phyloP scores from a whole-genome alignment of 2,113 vertebrate genomes.

The Carassius gibelio region DNA sequence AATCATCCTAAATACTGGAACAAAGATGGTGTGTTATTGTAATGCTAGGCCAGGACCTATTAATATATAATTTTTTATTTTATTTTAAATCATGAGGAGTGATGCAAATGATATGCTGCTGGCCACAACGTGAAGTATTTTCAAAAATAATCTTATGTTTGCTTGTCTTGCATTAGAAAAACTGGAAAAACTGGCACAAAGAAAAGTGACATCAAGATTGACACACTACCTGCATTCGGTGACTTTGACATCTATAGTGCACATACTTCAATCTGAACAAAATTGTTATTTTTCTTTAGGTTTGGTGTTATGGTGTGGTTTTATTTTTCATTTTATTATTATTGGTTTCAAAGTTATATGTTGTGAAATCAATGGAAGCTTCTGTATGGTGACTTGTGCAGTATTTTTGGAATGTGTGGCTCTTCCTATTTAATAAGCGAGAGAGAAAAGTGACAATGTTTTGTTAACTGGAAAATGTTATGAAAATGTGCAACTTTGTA shows the following conservation, averaged over 20 bases:
- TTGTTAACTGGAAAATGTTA: constrained; percentile 12
- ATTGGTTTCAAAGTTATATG: constrained; percentile 23
- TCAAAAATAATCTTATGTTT: background rate
- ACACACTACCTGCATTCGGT: background rate
- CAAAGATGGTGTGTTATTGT: background rate
- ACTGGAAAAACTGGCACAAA: background rate
- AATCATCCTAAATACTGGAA: constrained; percentile 17
- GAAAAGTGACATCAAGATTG: background rate
- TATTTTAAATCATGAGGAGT: background rate
- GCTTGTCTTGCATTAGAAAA: background rate
- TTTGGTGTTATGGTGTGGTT: background rate
- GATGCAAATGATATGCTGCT: background rate
- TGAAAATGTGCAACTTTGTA: constrained; percentile 54
- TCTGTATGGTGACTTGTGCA: background rate
- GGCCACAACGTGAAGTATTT: background rate
- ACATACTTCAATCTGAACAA: background rate
- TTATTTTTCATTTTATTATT: constrained; percentile 18
- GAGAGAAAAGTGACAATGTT: background rate
- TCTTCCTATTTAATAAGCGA: background rate
- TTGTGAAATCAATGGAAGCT: background rate
- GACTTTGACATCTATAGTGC: background rate
- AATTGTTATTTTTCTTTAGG: background rate
- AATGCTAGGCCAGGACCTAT: background rate
- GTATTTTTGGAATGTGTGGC: background rate
- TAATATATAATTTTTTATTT: background rate